These are phyloP conservation scores for Berghia stephanieae DNA, from an alignment of 1,140 invertebrate genomes.

Conservation along the genomic window DNA sequence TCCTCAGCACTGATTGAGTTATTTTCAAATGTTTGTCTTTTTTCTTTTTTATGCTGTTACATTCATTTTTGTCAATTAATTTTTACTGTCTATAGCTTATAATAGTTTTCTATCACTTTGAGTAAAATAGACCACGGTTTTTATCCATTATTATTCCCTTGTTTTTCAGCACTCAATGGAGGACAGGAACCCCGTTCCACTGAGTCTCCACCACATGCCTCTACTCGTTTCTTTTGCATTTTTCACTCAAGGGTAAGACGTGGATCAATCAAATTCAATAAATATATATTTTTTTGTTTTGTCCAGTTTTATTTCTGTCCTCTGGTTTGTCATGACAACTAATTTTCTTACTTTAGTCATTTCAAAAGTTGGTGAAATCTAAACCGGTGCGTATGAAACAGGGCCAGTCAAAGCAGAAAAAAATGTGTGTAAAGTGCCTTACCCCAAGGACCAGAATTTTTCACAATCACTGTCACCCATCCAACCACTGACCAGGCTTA, in stretches of 20 bases:
- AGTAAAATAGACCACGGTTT: too few relatives aligned
- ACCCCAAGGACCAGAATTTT: too few relatives aligned
- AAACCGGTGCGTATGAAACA: too few relatives aligned
- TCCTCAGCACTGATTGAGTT: too few relatives aligned
- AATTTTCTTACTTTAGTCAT: neutral
- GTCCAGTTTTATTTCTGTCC: neutral
- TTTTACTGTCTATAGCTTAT: neutral
- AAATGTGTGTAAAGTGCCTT: too few relatives aligned
- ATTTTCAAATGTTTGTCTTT: conserved; percentile 13
- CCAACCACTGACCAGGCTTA: too few relatives aligned
- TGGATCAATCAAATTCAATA: neutral
- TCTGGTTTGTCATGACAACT: neutral
- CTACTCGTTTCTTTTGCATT: conserved; percentile 88
- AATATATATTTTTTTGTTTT: neutral
- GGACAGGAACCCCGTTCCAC: conserved; percentile 86
- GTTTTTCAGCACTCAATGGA: conserved; percentile 74
- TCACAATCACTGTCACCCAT: too few relatives aligned
- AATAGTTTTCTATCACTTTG: too few relatives aligned
- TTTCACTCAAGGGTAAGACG: conserved; percentile 77
- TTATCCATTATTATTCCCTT: neutral
- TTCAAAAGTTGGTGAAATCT: too few relatives aligned
- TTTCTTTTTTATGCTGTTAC: neutral
- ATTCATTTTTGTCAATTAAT: too few relatives aligned
- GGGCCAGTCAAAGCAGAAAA: too few relatives aligned
- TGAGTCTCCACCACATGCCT: conserved; percentile 89